Evolutionary conservation across 2,113 vertebrate genomes (phyloP).

Genomic region (Pteruthius melanotis): DNA sequence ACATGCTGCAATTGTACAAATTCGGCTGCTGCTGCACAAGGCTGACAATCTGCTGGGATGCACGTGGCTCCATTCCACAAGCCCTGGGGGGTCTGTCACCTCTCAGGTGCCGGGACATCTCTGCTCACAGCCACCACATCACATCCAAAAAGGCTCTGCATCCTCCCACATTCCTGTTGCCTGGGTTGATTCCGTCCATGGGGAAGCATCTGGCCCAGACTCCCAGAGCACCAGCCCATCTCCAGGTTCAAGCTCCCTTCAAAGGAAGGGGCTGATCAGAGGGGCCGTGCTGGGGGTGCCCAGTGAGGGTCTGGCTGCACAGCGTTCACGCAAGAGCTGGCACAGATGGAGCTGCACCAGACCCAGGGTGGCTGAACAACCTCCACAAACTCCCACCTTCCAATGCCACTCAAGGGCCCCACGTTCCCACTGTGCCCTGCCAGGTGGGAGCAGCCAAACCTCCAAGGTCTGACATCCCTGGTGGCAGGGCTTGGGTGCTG

Average conservation of each 20-base stretch:
- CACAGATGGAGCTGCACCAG: fast-evolving
- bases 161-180: fast-evolving
- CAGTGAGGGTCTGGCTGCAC: fast-evolving
- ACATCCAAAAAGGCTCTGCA: fast-evolving
- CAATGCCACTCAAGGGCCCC: not conserved
- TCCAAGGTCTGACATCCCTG: not conserved
- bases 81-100: not conserved
- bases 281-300: not conserved
- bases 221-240: not conserved
- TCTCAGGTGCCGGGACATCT: not conserved
- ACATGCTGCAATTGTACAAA: not conserved
- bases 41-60: fast-evolving
- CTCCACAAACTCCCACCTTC: not conserved
- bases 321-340: fast-evolving
- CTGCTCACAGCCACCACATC: fast-evolving
- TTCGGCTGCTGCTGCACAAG: not conserved
- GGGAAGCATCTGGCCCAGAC: fast-evolving
- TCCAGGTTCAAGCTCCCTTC: not conserved
- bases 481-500: not conserved
- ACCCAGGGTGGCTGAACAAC: not conserved
- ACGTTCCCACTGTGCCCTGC: not conserved
- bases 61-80: fast-evolving
- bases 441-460: not conserved
- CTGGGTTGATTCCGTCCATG: fast-evolving
- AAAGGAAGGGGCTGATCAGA: not conserved